phyloP scores from a whole-genome alignment of 2,797 vertebrate genomes.

The Mycteria americana region DNA sequence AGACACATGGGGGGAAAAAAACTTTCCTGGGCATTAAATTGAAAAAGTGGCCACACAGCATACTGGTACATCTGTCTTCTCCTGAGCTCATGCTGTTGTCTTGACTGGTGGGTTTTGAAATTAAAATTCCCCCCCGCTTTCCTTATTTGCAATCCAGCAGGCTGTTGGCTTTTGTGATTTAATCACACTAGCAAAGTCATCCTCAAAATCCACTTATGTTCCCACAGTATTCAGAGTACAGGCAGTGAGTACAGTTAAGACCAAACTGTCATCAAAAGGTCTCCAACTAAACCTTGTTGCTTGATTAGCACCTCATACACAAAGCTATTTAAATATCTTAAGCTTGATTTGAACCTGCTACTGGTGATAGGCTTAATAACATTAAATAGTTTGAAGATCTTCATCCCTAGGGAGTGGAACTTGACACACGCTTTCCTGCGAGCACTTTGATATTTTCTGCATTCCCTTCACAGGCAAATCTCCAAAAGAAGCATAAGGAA shows the following conservation, averaged over 20 bases:
- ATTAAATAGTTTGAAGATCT: background rate
- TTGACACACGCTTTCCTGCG: background rate
- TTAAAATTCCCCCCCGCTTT: background rate
- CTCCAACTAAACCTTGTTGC: background rate
- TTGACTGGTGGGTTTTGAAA: background rate
- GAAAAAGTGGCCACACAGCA: background rate
- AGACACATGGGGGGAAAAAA: fast-evolving
- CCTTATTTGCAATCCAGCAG: background rate
- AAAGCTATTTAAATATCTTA: background rate
- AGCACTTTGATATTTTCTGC: background rate
- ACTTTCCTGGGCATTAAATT: background rate
- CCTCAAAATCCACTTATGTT: background rate
- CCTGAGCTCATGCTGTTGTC: background rate
- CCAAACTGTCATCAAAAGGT: background rate
- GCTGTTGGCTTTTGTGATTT: background rate
- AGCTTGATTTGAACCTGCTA: background rate
- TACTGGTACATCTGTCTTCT: background rate
- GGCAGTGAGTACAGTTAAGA: background rate
- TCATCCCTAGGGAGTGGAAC: background rate
- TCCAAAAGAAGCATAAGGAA: slow-evolving; percentile 2
- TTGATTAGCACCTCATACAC: background rate
- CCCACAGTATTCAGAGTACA: background rate
- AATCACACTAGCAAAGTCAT: background rate
- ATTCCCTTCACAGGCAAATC: background rate
- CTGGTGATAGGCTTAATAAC: background rate